Percentiles rank a stretch among this genome's conserved stretches.
Evolutionary conservation across 2,113 vertebrate species (phyloP).

Genomic region (Clupea harengus): DNA sequence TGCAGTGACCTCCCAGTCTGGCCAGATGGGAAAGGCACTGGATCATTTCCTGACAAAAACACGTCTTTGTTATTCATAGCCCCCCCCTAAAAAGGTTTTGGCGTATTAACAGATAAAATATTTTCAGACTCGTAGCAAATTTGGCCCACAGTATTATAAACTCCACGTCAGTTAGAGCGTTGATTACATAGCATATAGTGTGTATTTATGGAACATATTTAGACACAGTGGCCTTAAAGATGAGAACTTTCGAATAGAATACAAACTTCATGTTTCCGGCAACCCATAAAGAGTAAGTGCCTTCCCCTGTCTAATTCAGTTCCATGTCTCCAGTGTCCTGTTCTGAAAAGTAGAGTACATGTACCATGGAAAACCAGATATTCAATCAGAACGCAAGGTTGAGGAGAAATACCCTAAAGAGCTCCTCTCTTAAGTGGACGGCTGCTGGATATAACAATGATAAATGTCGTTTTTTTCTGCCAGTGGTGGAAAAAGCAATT

Average conservation of each 20-base stretch:
- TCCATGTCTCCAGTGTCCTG: neutral
- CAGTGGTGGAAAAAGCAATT: slow-evolving; percentile 34
- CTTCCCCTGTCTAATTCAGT: neutral
- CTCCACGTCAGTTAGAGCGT: neutral
- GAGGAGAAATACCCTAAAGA: slow-evolving; percentile 17
- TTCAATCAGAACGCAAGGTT: neutral
- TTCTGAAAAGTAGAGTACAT: slow-evolving; percentile 8
- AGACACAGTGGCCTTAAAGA: neutral
- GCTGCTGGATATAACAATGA: slow-evolving; percentile 10
- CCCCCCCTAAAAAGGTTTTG: neutral
- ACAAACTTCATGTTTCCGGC: neutral
- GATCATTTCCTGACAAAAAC: slow-evolving; percentile 49
- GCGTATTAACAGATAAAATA: neutral
- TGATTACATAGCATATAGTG: neutral
- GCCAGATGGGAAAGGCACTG: slow-evolving; percentile 34
- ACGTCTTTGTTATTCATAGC: slow-evolving; percentile 25
- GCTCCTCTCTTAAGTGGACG: neutral
- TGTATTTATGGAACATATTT: neutral
- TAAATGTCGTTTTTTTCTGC: slow-evolving; percentile 34
- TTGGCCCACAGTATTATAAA: neutral
- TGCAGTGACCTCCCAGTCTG: slow-evolving; percentile 31
- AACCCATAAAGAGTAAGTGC: neutral
- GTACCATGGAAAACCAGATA: neutral
- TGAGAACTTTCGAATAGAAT: neutral
- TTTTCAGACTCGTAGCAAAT: neutral